Percentiles rank a stretch among this genome's conserved stretches.
phyloP scores from a whole-genome alignment of 2,113 vertebrate species.

The Stigmatopora argus region DNA sequence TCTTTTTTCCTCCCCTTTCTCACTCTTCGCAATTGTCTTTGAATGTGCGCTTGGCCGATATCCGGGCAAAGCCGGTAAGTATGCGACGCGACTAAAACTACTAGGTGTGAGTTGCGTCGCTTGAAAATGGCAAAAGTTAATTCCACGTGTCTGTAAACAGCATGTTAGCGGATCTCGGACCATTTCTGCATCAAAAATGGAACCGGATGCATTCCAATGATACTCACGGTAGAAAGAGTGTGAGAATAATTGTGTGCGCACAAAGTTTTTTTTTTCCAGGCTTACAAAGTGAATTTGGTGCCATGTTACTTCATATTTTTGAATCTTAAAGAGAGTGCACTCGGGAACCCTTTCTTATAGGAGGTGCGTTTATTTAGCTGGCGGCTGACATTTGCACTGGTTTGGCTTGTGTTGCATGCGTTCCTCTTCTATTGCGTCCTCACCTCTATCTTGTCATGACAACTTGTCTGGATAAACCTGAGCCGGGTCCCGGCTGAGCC shows the following conservation, averaged over 20 bases:
- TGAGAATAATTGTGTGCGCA: too few species aligned
- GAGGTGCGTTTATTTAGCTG: conserved; percentile 2
- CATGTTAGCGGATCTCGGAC: neutral
- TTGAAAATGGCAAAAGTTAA: conserved; percentile 5
- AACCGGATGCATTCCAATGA: too few species aligned
- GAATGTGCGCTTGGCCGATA: conserved; percentile 40
- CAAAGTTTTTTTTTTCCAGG: neutral
- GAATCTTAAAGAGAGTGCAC: neutral
- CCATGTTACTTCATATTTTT: too few species aligned
- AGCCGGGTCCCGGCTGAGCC: conserved; percentile 34
- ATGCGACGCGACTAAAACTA: conserved; percentile 42
- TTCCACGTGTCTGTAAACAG: neutral
- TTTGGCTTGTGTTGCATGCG: conserved; percentile 16
- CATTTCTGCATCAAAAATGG: neutral
- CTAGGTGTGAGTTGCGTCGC: conserved; percentile 44
- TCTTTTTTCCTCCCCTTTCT: conserved; percentile 17
- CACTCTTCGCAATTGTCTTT: conserved; percentile 14
- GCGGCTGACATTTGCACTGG: conserved; percentile 1
- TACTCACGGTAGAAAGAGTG: too few species aligned
- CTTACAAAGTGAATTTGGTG: too few species aligned
- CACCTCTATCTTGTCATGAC: conserved; percentile 52
- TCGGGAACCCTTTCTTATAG: neutral
- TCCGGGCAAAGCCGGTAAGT: conserved; percentile 68
- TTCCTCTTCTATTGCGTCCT: conserved; percentile 40
- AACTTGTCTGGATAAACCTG: conserved; percentile 46